These are phyloP conservation scores for Patagioenas fasciata DNA, from an alignment of 2,113 vertebrate genomes.

Conservation along the genomic window DNA sequence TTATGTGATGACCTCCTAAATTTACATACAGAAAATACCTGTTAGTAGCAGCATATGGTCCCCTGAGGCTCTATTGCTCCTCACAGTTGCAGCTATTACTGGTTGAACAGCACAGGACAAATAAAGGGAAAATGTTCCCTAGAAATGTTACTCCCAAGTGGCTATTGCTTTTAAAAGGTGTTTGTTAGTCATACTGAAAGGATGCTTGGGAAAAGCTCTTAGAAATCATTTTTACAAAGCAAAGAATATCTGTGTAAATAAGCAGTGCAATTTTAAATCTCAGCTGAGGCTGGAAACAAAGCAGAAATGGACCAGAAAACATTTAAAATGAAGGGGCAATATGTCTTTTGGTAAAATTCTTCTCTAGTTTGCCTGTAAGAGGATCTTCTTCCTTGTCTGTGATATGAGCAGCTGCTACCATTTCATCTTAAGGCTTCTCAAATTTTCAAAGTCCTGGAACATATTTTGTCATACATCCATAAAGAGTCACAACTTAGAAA, in stretches of 20 bases:
- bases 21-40: neutral
- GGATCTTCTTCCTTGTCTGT: neutral
- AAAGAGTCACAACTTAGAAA: conserved; percentile 29
- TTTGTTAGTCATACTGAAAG: neutral
- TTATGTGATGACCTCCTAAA: neutral
- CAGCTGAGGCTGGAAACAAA: neutral
- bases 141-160: neutral
- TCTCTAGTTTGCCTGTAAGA: neutral
- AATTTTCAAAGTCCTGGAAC: conserved; percentile 11
- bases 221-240: neutral
- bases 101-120: neutral
- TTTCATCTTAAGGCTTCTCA: conserved; percentile 16
- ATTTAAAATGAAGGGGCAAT: neutral
- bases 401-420: neutral
- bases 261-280: neutral
- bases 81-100: neutral
- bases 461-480: conserved; percentile 20
- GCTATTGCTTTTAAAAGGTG: neutral
- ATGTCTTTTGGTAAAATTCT: neutral
- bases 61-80: neutral
- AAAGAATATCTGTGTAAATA: neutral
- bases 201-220: neutral
- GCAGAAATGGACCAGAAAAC: neutral
- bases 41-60: neutral
- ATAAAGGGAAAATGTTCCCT: neutral